phyloP scores from a whole-genome alignment of 1,140 invertebrate species.

The Pseudobourletiella spinata region DNA sequence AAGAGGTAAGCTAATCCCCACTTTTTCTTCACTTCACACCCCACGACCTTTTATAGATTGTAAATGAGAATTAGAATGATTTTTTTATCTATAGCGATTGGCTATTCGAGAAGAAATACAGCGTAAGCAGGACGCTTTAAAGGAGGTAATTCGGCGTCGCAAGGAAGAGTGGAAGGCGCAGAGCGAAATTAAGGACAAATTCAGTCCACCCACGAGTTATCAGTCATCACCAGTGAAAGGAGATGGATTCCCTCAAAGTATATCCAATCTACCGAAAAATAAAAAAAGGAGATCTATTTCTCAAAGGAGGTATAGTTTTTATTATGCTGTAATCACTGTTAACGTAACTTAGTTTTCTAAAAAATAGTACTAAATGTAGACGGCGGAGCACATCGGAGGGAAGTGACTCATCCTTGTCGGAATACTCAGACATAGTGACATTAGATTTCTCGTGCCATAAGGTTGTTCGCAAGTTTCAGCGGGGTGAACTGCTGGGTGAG shows the following conservation, averaged over 20 bases:
- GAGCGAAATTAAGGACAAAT: not conserved
- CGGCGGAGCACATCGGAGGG: constrained; percentile 39
- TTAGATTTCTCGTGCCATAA: constrained; percentile 14
- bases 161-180: constrained; percentile 34
- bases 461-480: constrained; percentile 1
- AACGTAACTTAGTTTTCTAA: no score
- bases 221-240: constrained; percentile 9
- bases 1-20: constrained; percentile 29
- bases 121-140: constrained; percentile 54
- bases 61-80: not conserved
- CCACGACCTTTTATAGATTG: not conserved
- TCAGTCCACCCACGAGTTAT: not conserved
- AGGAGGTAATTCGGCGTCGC: constrained; percentile 48
- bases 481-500: constrained; percentile 46
- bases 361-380: no score
- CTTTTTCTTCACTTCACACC: no score
- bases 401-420: constrained; percentile 44
- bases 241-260: not conserved
- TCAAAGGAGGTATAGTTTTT: constrained; percentile 30
- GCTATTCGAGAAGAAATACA: constrained; percentile 59
- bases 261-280: not conserved
- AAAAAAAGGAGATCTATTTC: constrained; percentile 18
- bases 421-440: constrained; percentile 42
- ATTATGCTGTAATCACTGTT: constrained; percentile 39
- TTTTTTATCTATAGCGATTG: constrained; percentile 45